Base-by-base conservation (phyloP, 2,888 invertebrate genomes). In the Mamestra brassicae region DNA sequence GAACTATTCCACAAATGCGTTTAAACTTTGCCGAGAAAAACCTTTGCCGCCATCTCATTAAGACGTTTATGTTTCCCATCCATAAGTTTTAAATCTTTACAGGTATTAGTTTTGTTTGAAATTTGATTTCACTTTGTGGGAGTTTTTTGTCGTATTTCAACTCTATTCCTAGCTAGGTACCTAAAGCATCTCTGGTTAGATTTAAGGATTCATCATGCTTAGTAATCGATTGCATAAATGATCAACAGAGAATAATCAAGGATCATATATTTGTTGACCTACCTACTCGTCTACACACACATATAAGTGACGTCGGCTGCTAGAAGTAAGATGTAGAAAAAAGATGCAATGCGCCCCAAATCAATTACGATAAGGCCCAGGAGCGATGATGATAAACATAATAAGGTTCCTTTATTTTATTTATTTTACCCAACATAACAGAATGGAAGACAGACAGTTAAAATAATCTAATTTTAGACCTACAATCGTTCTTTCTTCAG, bases 1-100 rank as follows among this genome's bases (percentile, higher is more conserved):
- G 34, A 69, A 76, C 71, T 73, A 65, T 60, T 38, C 47, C 5
- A n/a, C 57, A 64, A 71, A 71, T 74, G n/a, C 61, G 50, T 64
- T 73, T 64, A 58, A 45, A 38, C 67, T 81, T 67, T 72, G 17
- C 45, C 17, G 11, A 45, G 54, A 34, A 34, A 38, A 74, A 55
- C 15, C 47, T 60, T 42, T 54, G n/a, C 66, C 11, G 36, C 61
- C 36, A 64, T 57, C 36, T 45, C 58, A 58, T 63, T 62, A 54
- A 66, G 17, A 64, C 58, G 52, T 70, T 79, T 70, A 58, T 54
- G 45, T 79, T 66, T 54, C 58, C 52, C 38, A 71, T 54, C 11
- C n/a, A 47, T 34, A 13, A 68, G 17, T 60, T 55, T 15, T 17
- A 66, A 55, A 57, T 34, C 52, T 71, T 77, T 26, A 45, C 15